Conservation (phyloP, 2,797 vertebrate species). For the Intellagama lesueurii region DNA sequence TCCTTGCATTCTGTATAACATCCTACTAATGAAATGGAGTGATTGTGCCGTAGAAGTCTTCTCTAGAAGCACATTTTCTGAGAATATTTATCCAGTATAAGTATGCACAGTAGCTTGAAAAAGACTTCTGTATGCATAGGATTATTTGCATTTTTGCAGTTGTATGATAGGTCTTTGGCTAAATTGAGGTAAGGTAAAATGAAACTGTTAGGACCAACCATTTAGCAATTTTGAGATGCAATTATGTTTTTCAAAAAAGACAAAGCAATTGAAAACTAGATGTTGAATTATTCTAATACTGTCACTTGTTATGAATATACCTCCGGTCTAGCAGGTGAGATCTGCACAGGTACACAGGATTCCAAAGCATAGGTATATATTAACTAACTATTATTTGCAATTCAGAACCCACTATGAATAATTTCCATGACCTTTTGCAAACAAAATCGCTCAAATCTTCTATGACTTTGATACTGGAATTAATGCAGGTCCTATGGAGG, state of each 20-base stretch:
- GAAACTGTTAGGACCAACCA: neutral
- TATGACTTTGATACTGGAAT: too few species aligned
- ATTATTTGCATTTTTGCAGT: conserved; percentile 1
- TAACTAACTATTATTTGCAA: too few species aligned
- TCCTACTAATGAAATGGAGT: neutral
- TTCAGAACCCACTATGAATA: too few species aligned
- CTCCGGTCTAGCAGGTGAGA: neutral
- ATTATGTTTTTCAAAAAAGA: neutral
- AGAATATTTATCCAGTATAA: conserved; percentile 15
- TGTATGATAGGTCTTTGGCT: neutral
- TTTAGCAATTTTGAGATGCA: neutral
- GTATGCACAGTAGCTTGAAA: neutral
- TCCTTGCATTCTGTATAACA: neutral
- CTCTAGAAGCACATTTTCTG: neutral
- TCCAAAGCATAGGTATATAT: too few species aligned
- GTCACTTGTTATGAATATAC: neutral
- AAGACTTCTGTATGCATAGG: neutral
- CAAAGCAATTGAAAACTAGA: neutral
- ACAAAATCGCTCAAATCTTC: too few species aligned
- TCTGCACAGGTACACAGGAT: neutral
- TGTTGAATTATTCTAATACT: neutral
- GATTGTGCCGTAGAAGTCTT: too few species aligned
- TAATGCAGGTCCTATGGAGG: too few species aligned
- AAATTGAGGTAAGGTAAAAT: neutral
- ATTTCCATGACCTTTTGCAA: too few species aligned